Evolutionary conservation across 1,140 invertebrate genomes (phyloP), one percentile per base, ranked within the genome.

Genomic region (Pogonus chalceus): DNA sequence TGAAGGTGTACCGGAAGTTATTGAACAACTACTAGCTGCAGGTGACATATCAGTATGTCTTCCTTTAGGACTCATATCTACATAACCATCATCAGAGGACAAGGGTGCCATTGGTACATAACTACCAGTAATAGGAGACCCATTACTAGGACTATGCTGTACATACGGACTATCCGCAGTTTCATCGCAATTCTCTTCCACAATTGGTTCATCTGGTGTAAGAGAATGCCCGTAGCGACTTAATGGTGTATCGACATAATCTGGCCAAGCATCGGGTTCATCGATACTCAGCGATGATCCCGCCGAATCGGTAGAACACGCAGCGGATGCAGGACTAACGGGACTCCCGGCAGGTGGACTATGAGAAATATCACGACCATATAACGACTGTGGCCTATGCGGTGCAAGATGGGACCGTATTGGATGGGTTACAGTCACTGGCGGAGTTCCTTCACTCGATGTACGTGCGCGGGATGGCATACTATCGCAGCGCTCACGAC

Each of bases 401-500:
- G 47, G 23, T 2, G 35, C 46, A 16, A 53, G 20, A 26, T 54
- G 56, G 52, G 12, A 58, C 53, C 35, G 56, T 24, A 61, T 63
- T 16, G 69, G 58, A 51, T 70, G 66, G 22, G 58, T 57, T 2
- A 59, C 59, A 47, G 62, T 60, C n/a, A 68, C 61, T 23, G 70
- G 62, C 62, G 78, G 76, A 39, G 64, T 72, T 48, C 77, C 75
- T 61, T 85, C 82, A 62, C 79, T 82, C 12, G 72, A 76, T 1
- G 78, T 83, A 49, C 81, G 72, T 20, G 83, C 77, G 9, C 83
- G 70, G 1, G 83, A 82, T 14, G 85, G 87, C 72, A 89, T 79
- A 66, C 84, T 89, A 65, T 88, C 88, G 65, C 83, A 88, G 35
- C 87, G 77, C 57, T 88, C 87, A 46, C 88, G 78, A 56, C 69